Percentiles rank a stretch among this genome's conserved stretches.
Evolutionary conservation across 2,888 invertebrate genomes (phyloP).

Genomic region (Nomada fabriciana): DNA sequence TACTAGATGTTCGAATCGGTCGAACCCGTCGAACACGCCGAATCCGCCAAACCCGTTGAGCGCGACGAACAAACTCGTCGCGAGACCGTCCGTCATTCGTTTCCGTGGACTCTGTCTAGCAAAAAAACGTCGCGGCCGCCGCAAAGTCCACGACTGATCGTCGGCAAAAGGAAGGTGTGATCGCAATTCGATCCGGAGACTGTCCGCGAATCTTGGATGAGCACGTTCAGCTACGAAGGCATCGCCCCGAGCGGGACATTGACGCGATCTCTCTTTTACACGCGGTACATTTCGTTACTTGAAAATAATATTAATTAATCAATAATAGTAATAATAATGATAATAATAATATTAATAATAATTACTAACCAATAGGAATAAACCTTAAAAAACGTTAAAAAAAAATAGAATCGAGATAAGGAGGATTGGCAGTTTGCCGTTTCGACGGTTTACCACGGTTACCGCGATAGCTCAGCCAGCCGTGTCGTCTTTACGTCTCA

Average conservation of each 20-base stretch:
- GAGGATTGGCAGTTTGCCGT: slow-evolving; percentile 55
- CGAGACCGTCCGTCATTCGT: background rate
- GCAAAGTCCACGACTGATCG: background rate
- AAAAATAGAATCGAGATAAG: slow-evolving; percentile 70
- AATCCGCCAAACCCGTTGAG: too few species aligned
- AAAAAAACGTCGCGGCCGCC: background rate
- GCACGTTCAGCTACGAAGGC: slow-evolving; percentile 17
- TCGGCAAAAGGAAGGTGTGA: slow-evolving; percentile 18
- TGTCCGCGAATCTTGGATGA: background rate
- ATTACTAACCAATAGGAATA: slow-evolving; percentile 68
- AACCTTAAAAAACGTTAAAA: slow-evolving; percentile 71
- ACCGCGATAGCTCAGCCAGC: slow-evolving; percentile 23
- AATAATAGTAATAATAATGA: slow-evolving; percentile 59
- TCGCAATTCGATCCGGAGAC: background rate
- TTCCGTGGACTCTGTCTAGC: background rate
- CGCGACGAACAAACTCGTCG: too few species aligned
- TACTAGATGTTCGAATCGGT: slow-evolving; percentile 28
- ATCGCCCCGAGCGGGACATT: slow-evolving; percentile 77
- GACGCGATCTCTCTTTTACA: slow-evolving; percentile 79
- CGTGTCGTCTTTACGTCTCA: slow-evolving; percentile 43
- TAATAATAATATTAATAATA: slow-evolving; percentile 66
- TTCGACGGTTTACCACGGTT: slow-evolving; percentile 15
- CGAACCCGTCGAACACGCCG: slow-evolving; percentile 13
- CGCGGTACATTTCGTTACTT: slow-evolving; percentile 78
- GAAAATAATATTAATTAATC: slow-evolving; percentile 68